phyloP scores from a whole-genome alignment of 2,113 vertebrate species.

The Platycercus adscitus region DNA sequence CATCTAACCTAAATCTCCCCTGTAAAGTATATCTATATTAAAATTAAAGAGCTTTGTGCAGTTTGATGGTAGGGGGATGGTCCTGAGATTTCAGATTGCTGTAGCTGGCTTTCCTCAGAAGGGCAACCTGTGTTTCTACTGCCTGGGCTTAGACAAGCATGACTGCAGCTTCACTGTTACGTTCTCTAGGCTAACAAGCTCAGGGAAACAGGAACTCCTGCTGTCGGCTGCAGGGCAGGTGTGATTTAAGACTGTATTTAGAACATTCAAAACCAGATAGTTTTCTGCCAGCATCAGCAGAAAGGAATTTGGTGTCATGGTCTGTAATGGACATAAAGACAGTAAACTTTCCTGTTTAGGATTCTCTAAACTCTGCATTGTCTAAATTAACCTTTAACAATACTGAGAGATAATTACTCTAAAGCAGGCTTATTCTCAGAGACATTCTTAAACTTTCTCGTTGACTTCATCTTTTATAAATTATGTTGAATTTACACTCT shows the following conservation, averaged over 20 bases:
- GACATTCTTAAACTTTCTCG: background rate
- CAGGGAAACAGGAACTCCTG: background rate
- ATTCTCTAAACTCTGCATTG: background rate
- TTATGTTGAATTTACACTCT: background rate
- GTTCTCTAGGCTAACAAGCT: background rate
- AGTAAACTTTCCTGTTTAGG: background rate
- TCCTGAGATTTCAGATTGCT: accelerated
- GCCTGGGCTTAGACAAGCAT: accelerated
- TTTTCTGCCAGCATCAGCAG: background rate
- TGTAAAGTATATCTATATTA: background rate
- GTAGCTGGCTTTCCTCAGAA: background rate
- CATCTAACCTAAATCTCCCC: background rate
- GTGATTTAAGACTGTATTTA: background rate
- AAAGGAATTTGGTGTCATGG: background rate
- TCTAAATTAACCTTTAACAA: background rate
- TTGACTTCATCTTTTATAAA: background rate
- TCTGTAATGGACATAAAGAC: background rate
- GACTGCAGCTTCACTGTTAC: background rate
- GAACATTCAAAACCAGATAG: background rate
- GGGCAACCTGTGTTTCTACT: background rate
- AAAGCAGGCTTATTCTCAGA: background rate
- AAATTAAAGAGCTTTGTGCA: background rate
- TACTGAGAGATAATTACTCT: background rate
- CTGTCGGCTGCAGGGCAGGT: background rate
- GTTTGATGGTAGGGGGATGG: background rate